Conservation (phyloP, 2,113 vertebrate species). For the Amblyornis subalaris region DNA sequence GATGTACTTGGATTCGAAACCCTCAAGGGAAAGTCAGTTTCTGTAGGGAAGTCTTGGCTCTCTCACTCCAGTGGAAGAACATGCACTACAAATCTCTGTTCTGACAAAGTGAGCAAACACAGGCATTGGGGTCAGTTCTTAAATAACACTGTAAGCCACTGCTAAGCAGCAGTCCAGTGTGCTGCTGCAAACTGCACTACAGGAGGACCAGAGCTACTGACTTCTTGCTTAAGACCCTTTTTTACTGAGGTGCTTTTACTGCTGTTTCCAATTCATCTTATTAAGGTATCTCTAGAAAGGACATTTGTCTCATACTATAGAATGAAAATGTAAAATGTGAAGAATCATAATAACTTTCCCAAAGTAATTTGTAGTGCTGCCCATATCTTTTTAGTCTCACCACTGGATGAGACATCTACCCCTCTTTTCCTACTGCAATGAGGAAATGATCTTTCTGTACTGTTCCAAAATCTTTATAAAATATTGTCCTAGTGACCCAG, state of each 20-base stretch:
- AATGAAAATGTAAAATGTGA: background rate
- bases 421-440: background rate
- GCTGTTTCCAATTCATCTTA: background rate
- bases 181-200: background rate
- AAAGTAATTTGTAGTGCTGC: background rate
- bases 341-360: background rate
- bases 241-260: background rate
- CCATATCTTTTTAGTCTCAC: background rate
- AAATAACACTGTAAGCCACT: background rate
- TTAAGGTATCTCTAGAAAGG: background rate
- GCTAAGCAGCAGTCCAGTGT: background rate
- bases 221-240: background rate
- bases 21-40: slow-evolving; percentile 4
- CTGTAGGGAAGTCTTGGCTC: background rate
- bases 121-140: background rate
- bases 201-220: background rate
- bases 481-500: background rate
- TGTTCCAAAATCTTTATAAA: background rate
- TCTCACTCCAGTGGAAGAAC: background rate
- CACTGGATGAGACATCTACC: background rate
- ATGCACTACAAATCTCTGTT: background rate
- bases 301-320: background rate
- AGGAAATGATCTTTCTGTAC: background rate
- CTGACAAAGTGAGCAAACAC: background rate
- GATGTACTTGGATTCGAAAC: background rate